These are phyloP conservation scores for Trachops cirrhosus DNA, from an alignment of 2,797 vertebrate species.

Conservation along the genomic window DNA sequence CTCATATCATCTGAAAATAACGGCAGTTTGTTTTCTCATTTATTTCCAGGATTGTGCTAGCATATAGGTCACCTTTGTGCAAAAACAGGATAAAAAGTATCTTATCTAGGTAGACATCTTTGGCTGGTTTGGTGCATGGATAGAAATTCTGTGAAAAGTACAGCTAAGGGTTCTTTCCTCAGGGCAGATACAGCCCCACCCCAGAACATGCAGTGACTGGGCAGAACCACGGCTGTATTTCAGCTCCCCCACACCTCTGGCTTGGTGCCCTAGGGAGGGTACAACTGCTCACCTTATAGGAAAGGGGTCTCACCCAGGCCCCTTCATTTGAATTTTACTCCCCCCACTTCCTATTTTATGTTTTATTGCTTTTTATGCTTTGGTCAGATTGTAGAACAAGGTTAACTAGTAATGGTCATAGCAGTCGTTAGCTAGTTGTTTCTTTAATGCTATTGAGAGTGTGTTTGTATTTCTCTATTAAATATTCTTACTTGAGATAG, in stretches of 20 bases:
- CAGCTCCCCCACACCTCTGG: background rate
- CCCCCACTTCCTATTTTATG: background rate
- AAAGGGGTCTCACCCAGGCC: background rate
- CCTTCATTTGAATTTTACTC: background rate
- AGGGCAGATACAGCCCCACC: background rate
- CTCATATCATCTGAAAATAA: background rate
- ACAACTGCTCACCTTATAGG: fast-evolving
- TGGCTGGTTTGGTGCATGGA: background rate
- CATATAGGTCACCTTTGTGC: background rate
- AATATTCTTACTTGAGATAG: background rate
- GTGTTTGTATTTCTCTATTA: background rate
- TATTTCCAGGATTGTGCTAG: background rate
- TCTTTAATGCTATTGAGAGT: background rate
- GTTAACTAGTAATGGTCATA: background rate
- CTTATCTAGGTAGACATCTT: background rate
- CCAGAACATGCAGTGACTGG: background rate
- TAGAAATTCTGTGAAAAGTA: background rate
- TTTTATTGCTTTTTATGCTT: background rate
- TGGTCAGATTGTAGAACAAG: background rate
- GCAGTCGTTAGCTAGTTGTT: background rate
- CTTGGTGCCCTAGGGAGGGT: background rate
- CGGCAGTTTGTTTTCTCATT: background rate
- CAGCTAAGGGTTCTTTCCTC: background rate
- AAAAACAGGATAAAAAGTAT: background rate
- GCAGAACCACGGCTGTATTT: background rate